These are phyloP conservation scores for Turdus rufiventris DNA, from an alignment of 2,113 vertebrate genomes.

Conservation along the genomic window DNA sequence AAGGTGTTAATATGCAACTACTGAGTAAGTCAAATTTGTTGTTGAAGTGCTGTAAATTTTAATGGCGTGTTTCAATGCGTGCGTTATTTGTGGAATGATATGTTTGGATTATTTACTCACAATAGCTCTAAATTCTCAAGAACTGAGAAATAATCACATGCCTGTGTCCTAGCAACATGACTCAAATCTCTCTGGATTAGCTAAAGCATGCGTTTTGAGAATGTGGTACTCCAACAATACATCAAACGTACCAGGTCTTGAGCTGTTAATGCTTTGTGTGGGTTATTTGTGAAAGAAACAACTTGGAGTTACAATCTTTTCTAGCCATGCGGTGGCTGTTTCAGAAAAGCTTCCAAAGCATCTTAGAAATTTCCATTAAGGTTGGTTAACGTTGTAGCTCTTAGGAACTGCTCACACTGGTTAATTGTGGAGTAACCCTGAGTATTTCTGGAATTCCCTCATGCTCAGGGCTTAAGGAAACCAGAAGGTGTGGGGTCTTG, in stretches of 20 bases:
- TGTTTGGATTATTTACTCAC: neutral
- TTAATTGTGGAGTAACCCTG: neutral
- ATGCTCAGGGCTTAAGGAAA: neutral
- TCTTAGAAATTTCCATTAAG: neutral
- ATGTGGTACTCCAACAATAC: neutral
- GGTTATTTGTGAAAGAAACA: neutral
- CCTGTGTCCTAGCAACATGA: conserved; percentile 20
- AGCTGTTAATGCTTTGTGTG: neutral
- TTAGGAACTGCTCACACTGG: neutral
- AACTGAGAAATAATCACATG: neutral
- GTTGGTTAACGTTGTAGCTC: neutral
- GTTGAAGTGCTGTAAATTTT: neutral
- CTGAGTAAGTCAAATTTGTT: conserved; percentile 71
- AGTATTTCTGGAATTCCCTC: neutral
- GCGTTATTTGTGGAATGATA: neutral
- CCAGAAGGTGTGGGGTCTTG: neutral
- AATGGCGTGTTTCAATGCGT: neutral
- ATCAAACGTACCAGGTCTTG: neutral
- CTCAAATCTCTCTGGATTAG: conserved; percentile 55
- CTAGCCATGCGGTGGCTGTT: neutral
- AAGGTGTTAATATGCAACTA: conserved; percentile 69
- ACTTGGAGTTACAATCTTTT: neutral
- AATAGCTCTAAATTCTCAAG: conserved; percentile 4
- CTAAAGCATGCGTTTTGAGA: conserved; percentile 51
- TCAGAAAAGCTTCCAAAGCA: neutral